Percentiles rank a stretch among this genome's conserved stretches.
Conservation (phyloP, 35 echinoderm and acorn worm genomes). For the Apostichopus californicus region DNA sequence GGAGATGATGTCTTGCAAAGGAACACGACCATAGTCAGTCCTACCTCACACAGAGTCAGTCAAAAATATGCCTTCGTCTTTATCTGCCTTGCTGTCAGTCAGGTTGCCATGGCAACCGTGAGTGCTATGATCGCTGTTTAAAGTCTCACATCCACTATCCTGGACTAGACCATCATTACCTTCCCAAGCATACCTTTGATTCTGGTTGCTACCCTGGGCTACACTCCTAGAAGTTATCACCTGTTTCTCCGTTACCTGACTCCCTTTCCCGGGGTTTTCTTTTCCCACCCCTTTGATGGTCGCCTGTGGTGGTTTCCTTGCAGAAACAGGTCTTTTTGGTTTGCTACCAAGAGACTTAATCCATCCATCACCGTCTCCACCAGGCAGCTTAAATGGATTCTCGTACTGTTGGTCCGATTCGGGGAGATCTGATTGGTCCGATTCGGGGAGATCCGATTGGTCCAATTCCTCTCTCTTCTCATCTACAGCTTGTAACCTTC, state of each 20-base stretch:
- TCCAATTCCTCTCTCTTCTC: not conserved
- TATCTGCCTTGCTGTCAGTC: not conserved
- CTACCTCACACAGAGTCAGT: not conserved
- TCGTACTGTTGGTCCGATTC: constrained; percentile 25
- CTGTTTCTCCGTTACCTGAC: not conserved
- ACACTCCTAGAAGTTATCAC: not conserved
- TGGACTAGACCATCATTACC: not conserved
- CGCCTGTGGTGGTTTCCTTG: not conserved
- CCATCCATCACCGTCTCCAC: not conserved
- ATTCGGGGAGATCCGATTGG: not conserved
- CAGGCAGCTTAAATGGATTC: constrained; percentile 23
- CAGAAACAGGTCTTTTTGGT: not conserved
- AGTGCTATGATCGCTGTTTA: not conserved
- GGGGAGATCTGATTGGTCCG: constrained; percentile 14
- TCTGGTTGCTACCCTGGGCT: not conserved
- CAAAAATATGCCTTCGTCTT: constrained; percentile 32
- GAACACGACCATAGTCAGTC: no score
- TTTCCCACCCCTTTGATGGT: not conserved
- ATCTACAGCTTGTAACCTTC: not conserved
- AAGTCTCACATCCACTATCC: constrained; percentile 13
- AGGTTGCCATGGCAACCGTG: not conserved
- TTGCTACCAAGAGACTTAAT: not conserved
- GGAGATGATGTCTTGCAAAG: no score
- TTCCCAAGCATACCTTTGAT: not conserved
- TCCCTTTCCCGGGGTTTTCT: not conserved